phyloP scores from a whole-genome alignment of 1,140 invertebrate species.

The Anastatus disparis region DNA sequence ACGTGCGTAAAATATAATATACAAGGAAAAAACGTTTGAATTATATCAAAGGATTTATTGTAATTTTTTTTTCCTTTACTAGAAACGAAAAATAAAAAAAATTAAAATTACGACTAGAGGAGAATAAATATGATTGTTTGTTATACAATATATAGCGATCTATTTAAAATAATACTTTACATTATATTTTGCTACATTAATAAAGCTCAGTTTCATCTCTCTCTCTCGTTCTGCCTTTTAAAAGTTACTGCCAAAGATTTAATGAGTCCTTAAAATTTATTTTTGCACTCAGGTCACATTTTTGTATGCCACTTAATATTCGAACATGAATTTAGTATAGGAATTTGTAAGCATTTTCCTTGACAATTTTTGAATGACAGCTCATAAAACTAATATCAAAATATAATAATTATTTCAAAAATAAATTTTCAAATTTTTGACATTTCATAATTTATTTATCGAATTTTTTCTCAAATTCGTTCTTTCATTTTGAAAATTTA shows the following conservation, averaged over 20 bases:
- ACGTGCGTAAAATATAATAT: background rate
- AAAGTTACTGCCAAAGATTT: slow-evolving; percentile 21
- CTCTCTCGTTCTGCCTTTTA: too few relatives aligned
- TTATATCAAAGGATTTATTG: too few relatives aligned
- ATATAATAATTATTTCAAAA: background rate
- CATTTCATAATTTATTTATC: too few relatives aligned
- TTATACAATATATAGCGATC: too few relatives aligned
- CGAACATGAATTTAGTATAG: background rate
- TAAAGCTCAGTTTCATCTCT: background rate
- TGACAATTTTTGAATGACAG: background rate
- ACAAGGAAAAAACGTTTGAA: background rate
- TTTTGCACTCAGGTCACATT: slow-evolving; percentile 1
- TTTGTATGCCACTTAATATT: background rate
- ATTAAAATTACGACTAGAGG: too few relatives aligned
- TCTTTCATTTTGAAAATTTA: too few relatives aligned
- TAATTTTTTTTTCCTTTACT: too few relatives aligned
- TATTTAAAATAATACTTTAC: too few relatives aligned
- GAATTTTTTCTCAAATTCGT: too few relatives aligned
- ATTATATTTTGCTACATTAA: background rate
- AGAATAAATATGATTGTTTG: too few relatives aligned
- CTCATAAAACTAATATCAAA: slow-evolving; percentile 1
- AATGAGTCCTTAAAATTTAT: slow-evolving; percentile 29
- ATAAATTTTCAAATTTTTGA: too few relatives aligned
- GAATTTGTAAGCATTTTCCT: background rate
- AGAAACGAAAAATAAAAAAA: too few relatives aligned